Evolutionary conservation across 2,797 vertebrate species (phyloP), one percentile per base, ranked within the genome.

Genomic region (Pantherophis vulpinus): DNA sequence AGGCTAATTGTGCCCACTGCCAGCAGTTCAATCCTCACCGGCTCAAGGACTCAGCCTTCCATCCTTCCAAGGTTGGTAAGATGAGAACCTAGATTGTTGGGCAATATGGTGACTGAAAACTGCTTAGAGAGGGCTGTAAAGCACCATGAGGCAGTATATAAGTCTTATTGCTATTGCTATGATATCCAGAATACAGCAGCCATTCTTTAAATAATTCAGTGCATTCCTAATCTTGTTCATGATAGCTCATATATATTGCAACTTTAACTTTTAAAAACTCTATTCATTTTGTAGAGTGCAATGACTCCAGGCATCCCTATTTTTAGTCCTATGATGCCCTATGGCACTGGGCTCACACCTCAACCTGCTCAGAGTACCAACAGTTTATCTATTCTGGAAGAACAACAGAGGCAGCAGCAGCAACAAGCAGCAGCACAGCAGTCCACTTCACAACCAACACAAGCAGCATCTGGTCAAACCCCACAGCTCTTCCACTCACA

Each of bases 261-360:
- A 25, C 61, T 32, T 29, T 14, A 93, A 70, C 9, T 56, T 95
- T 91, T 42, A 11, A 63, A 0, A 89, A 90, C 86, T 5, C 0
- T 1, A 0, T 89, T 94, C 89, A 89, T 89, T 58, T 92, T 12
- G 51, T 88, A 99, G 99, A 98, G 99, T 54, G 98, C 98, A 91
- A 99, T 99, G 99, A 99, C 99, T 29, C 99, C 99, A 61, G 98
- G 98, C 79, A 98, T 99, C 92, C 98, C 98, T 0, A 98, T 99
- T 83, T 99, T 99, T 94, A 99, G 99, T 97, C 99, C 99, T 0
- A 99, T 99, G 99, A 99, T 99, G 99, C 99, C 99, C 0, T 99
- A 99, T 20, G 99, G 99, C 96, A 99, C 99, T 1, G 99, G 99
- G 79, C 98, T 99, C 94, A 99, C 99, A 0, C 99, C 99, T 0